Evolutionary conservation across 2,113 vertebrate genomes (phyloP), one percentile per base, ranked within the genome.

Genomic region (Mormyrus lacerda): DNA sequence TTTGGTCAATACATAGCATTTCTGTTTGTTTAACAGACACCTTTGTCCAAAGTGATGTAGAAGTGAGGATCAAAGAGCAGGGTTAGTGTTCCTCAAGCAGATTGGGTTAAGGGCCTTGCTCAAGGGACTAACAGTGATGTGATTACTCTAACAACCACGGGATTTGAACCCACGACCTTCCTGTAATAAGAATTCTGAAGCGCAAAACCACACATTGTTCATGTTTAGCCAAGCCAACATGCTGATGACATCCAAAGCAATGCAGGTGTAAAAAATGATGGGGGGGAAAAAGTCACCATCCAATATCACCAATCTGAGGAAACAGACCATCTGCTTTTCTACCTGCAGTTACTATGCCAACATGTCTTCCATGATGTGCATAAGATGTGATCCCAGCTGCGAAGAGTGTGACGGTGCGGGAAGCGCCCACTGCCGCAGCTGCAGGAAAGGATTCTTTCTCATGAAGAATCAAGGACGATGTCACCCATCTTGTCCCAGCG

Each of bases 351-450:
- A 97, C 90, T 99, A 96, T 19, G 93, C 95, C 89, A 95, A 97
- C 87, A 93, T 90, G 7, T 69, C 91, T 65, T 94, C 93, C 0
- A 92, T 93, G 86, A 90, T 55, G 0, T 98, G 97, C 89, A 91
- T 97, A 88, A 96, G 87, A 50, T 99, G 98, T 89, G 93, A 98
- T 91, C 96, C 94, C 51, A 96, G 91, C 1, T 99, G 98, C 87
- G 94, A 93, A 82, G 88, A 93, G 3, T 99, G 98, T 89, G 50
- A 0, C 35, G 97, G 97, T 1, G 93, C 92, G 0, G 85, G 6
- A 1, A 91, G 93, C 85, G 92, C 90, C 5, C 93, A 97, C 89
- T 99, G 98, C 89, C 94, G 96, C 76, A 95, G 94, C 89, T 99
- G 98, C 83, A 94, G 96, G 51, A 91, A 88, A 0, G 90, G 93